Evolutionary conservation across 2,888 invertebrate species (phyloP).

Genomic region (Vandiemenella viatica): DNA sequence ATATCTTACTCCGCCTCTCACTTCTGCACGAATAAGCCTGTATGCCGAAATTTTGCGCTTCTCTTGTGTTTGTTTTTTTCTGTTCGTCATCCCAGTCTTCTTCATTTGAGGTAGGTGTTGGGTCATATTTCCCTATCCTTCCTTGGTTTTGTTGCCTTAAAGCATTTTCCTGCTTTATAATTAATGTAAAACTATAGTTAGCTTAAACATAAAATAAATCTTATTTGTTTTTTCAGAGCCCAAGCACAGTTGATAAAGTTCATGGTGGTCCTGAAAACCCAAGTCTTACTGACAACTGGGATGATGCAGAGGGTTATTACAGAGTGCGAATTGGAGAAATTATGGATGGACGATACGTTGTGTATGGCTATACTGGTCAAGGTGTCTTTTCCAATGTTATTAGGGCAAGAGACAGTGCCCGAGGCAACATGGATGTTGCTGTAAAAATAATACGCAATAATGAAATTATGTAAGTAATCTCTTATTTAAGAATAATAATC

Average conservation of each 20-base stretch:
- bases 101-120: too few relatives aligned
- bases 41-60: too few relatives aligned
- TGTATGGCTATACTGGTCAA: conserved; percentile 96
- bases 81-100: too few relatives aligned
- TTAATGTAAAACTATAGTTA: too few relatives aligned
- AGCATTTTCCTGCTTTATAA: too few relatives aligned
- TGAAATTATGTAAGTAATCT: conserved; percentile 80
- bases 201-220: too few relatives aligned
- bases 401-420: conserved; percentile 77
- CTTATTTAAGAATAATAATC: not conserved
- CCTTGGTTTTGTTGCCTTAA: too few relatives aligned
- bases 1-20: too few relatives aligned
- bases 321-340: conserved; percentile 89
- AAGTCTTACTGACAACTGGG: conserved; percentile 96
- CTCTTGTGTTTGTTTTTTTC: too few relatives aligned
- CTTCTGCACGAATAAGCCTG: too few relatives aligned
- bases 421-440: conserved; percentile 80
- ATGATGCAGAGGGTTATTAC: conserved; percentile 98
- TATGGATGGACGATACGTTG: conserved; percentile 79
- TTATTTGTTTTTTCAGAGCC: conserved; percentile 38
- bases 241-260: conserved; percentile 38
- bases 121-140: too few relatives aligned
- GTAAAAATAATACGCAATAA: conserved; percentile 98
- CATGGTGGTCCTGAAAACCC: conserved; percentile 54
- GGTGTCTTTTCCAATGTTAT: conserved; percentile 98